Conservation (phyloP, 2,888 invertebrate genomes). For the Watsonalla binaria region DNA sequence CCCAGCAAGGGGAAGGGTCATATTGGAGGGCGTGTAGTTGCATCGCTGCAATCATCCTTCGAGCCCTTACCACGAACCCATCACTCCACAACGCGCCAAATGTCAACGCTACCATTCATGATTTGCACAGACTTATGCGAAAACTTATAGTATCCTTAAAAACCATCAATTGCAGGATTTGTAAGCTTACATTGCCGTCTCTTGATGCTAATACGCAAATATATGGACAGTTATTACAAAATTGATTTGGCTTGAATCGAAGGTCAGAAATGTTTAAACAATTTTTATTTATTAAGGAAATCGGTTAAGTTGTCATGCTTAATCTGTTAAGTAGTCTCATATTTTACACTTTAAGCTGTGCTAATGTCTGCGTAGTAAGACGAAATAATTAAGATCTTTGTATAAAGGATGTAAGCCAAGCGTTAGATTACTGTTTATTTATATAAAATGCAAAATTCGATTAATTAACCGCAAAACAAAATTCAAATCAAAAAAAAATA, state of each 20-base stretch:
- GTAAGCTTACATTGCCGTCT: slow-evolving; percentile 40
- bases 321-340: slow-evolving; percentile 26
- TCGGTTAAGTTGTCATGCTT: slow-evolving; percentile 20
- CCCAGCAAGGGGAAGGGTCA: slow-evolving; percentile 76
- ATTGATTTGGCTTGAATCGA: slow-evolving; percentile 51
- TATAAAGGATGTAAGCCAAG: neutral
- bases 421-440: neutral
- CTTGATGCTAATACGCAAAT: slow-evolving; percentile 53
- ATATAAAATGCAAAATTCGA: neutral
- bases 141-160: slow-evolving; percentile 19
- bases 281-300: slow-evolving; percentile 48
- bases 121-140: slow-evolving; percentile 27
- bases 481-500: too few relatives aligned
- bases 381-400: neutral
- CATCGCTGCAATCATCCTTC: slow-evolving; percentile 66
- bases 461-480: too few relatives aligned
- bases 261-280: slow-evolving; percentile 31
- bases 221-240: slow-evolving; percentile 51
- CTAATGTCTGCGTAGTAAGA: slow-evolving; percentile 5
- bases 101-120: slow-evolving; percentile 28
- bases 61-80: slow-evolving; percentile 55
- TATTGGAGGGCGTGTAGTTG: slow-evolving; percentile 72
- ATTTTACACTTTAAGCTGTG: slow-evolving; percentile 29
- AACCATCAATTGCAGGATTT: slow-evolving; percentile 57
- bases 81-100: slow-evolving; percentile 33